phyloP scores from a whole-genome alignment of 1,140 invertebrate genomes.

The Leptonema lineaticorne region DNA sequence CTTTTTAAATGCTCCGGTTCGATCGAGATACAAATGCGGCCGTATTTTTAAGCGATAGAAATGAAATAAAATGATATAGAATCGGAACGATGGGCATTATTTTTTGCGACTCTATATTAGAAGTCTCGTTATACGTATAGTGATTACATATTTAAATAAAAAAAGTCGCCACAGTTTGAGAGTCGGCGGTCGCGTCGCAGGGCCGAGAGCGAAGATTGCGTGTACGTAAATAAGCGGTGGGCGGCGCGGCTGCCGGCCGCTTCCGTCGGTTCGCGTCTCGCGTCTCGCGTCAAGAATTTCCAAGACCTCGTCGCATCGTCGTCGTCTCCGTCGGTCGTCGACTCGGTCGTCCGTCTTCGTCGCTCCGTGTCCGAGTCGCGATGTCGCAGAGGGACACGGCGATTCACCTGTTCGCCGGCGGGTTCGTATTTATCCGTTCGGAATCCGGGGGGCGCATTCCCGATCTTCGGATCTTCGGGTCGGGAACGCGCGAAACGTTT shows the following conservation, averaged over 20 bases:
- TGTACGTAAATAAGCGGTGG: conserved; percentile 28
- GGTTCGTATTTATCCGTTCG: conserved; percentile 55
- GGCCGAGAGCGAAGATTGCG: neutral
- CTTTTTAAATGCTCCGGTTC: neutral
- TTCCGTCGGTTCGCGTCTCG: conserved; percentile 13
- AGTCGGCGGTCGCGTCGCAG: neutral
- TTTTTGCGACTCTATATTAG: too few relatives aligned
- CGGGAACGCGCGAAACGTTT: conserved; percentile 3
- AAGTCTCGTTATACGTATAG: too few relatives aligned
- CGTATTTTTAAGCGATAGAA: too few relatives aligned
- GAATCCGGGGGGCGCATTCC: neutral
- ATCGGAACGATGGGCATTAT: neutral
- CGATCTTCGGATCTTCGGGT: conserved; percentile 15
- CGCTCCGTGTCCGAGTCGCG: neutral
- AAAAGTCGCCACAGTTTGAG: conserved; percentile 4
- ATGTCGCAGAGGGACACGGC: conserved; percentile 78
- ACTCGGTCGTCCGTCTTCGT: neutral
- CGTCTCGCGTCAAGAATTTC: neutral
- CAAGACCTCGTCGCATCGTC: neutral
- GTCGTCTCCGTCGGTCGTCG: neutral
- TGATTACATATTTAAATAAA: too few relatives aligned
- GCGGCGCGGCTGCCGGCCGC: conserved; percentile 27
- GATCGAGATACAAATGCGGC: too few relatives aligned
- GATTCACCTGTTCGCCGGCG: conserved; percentile 84
- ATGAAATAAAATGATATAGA: neutral